Evolutionary conservation across 1,140 invertebrate genomes (phyloP), one percentile per base, ranked within the genome.

Genomic region (Calycopis cecrops): DNA sequence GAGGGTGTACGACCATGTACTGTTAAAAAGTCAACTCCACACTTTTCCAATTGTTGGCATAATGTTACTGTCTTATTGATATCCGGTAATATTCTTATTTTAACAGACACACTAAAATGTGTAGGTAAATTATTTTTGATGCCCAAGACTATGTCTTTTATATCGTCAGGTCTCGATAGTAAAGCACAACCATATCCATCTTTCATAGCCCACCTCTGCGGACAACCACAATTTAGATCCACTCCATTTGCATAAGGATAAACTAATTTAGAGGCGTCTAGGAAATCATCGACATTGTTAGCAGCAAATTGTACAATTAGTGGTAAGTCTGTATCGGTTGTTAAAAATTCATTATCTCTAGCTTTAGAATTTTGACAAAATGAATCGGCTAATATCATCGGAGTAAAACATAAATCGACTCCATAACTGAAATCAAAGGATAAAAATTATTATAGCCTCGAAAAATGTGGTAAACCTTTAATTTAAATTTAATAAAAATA

Each of bases 211-310:
- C 97, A 99, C 58, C 92, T 90, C 85, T 99, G 98, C 9, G 98
- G 98, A 73, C 98, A 99, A 8, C 98, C 98, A 90, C 97, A 99
- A 78, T 99, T 99, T 34, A 99, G 87, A 89, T 99, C 97, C 2
- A 98, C 93, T 17, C 97, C 98, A 90, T 96, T 93, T 48, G 92
- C 92, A 89, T 94, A 98, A 88, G 93, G 92, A 66, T 92, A 92
- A 44, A 98, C 91, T 60, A 98, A 87, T 88, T 95, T 92, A 12
- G 97, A 90, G 42, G 97, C 96, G 68, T 91, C 89, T 6, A 95
- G 91, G 88, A 99, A 97, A 76, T 98, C 96, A 58, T 91, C 75
- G 0, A 92, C 80, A 79, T 92, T 93, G 67, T 95, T 97, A 6
- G 97, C 95, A 35, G 97, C 98, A 93, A 99, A 99, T 80, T 99